Evolutionary conservation across 2,113 vertebrate genomes (phyloP).

Genomic region (Alethe diademata): DNA sequence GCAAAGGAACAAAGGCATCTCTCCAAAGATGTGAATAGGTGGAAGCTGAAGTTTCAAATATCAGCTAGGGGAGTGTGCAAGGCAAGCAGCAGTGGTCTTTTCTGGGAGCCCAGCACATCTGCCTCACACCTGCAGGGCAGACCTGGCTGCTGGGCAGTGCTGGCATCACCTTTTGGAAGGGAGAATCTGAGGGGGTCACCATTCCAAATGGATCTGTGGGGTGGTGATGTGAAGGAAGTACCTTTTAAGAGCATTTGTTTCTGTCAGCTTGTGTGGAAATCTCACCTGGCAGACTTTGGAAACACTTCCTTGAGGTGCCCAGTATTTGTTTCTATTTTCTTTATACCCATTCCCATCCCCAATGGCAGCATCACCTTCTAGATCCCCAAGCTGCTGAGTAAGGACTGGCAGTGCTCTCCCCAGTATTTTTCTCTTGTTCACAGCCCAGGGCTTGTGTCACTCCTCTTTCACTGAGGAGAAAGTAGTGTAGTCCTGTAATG

Average conservation of each 20-base stretch:
- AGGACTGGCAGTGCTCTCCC: background rate
- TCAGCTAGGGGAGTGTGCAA: background rate
- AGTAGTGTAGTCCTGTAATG: background rate
- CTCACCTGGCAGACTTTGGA: background rate
- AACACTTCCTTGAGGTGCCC: background rate
- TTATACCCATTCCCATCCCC: background rate
- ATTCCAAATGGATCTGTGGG: background rate
- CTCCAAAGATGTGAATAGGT: background rate
- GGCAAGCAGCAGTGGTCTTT: background rate
- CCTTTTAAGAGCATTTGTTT: background rate
- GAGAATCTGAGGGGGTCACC: background rate
- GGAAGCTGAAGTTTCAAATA: background rate
- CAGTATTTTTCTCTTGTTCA: background rate
- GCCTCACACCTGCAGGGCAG: background rate
- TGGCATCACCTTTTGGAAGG: background rate
- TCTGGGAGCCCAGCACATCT: background rate
- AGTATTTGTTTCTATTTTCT: background rate
- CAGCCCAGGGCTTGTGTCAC: background rate
- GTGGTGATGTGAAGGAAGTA: background rate
- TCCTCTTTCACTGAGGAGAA: background rate
- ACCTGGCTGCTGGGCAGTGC: background rate
- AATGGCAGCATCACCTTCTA: fast-evolving
- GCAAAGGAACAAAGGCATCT: constrained; percentile 1
- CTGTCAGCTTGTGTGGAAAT: background rate
- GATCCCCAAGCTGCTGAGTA: background rate